These are phyloP conservation scores for Chromoteleia sp. DNA, from an alignment of 2,888 invertebrate species.

Conservation along the genomic window DNA sequence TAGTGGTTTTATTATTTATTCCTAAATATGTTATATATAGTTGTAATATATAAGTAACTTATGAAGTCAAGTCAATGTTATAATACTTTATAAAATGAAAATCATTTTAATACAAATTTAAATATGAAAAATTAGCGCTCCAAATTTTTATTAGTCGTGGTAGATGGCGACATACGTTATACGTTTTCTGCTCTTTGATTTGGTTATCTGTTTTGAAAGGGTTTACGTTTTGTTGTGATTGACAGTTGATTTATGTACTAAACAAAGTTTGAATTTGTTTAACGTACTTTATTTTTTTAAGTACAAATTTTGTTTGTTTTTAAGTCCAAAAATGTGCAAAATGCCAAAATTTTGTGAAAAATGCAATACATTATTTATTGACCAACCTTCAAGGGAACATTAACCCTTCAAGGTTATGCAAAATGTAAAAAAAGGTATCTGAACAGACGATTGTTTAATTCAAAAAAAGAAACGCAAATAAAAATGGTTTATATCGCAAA, in stretches of 20 bases:
- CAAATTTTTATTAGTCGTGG: neutral
- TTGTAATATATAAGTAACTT: no score
- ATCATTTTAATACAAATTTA: neutral
- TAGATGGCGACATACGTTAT: slow-evolving; percentile 12
- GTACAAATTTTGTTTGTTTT: neutral
- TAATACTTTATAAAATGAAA: no score
- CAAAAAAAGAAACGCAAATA: neutral
- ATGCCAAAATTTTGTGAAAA: neutral
- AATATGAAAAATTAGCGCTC: neutral
- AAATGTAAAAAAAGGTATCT: slow-evolving; percentile 42
- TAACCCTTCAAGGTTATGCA: slow-evolving; percentile 48
- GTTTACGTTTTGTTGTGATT: slow-evolving; percentile 39
- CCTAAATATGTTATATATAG: no score
- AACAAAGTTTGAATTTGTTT: slow-evolving; percentile 52
- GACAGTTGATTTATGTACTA: slow-evolving; percentile 52
- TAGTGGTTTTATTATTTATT: no score
- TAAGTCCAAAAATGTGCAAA: neutral
- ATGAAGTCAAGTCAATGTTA: no score
- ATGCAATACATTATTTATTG: neutral
- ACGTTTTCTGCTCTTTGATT: neutral
- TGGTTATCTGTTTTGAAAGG: slow-evolving; percentile 12
- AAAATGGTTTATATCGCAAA: neutral
- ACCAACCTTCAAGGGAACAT: slow-evolving; percentile 17
- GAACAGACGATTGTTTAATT: neutral
- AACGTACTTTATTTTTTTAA: slow-evolving; percentile 8